Percentiles rank a stretch among this genome's conserved stretches.
Evolutionary conservation across 2,113 vertebrate species (phyloP).

Genomic region (Pangasianodon gigas): DNA sequence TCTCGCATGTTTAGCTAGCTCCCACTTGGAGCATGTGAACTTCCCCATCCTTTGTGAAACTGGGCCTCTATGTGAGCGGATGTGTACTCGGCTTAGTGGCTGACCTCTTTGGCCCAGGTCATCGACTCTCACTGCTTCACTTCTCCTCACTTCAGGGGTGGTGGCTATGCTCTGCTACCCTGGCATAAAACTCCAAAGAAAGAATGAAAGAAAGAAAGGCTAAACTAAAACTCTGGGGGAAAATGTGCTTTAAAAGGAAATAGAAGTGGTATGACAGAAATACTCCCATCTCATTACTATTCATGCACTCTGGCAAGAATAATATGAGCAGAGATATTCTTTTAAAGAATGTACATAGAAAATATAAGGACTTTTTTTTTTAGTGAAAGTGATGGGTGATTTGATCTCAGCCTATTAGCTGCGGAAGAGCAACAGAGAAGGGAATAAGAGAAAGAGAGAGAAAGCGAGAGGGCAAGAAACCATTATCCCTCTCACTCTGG

Average conservation of each 20-base stretch:
- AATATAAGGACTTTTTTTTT: not conserved
- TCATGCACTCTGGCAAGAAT: conserved; percentile 15
- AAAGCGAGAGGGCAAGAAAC: not conserved
- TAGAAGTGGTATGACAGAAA: conserved; percentile 22
- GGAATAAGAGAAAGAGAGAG: not conserved
- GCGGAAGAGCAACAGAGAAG: conserved; percentile 5
- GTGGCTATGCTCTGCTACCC: conserved; percentile 43
- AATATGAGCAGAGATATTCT: conserved; percentile 33
- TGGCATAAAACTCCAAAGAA: conserved; percentile 35
- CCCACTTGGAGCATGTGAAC: not conserved
- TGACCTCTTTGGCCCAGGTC: conserved; percentile 68
- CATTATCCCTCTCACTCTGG: conserved; percentile 11
- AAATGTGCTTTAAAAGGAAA: conserved; percentile 27
- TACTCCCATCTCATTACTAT: conserved; percentile 44
- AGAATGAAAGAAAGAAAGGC: not conserved
- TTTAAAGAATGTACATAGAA: conserved; percentile 39
- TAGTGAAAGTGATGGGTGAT: conserved; percentile 24
- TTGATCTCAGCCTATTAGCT: conserved; percentile 36
- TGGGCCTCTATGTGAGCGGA: conserved; percentile 49
- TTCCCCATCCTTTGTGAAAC: conserved; percentile 15
- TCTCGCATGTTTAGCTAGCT: not conserved
- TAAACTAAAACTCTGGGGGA: not conserved
- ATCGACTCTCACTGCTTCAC: conserved; percentile 53
- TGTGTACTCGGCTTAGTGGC: conserved; percentile 60
- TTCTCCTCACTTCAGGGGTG: conserved; percentile 40